Conservation (phyloP, 2,888 invertebrate species). For the Pyrrhosoma nymphula region DNA sequence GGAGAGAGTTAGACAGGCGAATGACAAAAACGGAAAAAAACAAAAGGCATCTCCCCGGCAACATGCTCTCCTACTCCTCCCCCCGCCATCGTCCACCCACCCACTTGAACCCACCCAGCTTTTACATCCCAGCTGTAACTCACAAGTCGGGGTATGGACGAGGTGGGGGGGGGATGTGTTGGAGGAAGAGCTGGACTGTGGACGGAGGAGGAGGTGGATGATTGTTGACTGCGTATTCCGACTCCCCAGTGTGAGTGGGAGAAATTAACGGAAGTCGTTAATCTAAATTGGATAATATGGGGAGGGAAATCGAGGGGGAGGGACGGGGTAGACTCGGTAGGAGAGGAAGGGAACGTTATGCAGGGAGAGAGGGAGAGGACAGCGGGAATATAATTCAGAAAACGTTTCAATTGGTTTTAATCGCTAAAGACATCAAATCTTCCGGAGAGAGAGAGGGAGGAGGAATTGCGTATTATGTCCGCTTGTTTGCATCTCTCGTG, state of each 20-base stretch:
- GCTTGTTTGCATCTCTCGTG: conserved; percentile 47
- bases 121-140: conserved; percentile 34
- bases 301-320: not conserved
- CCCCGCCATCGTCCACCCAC: not conserved
- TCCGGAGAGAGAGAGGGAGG: conserved; percentile 16
- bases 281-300: conserved; percentile 67
- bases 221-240: conserved; percentile 36
- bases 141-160: conserved; percentile 14
- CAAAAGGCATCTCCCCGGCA: conserved; percentile 31
- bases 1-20: not conserved
- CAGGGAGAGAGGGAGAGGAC: not conserved
- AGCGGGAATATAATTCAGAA: conserved; percentile 46
- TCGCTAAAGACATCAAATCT: conserved; percentile 65
- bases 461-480: conserved; percentile 64
- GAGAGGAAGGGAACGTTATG: not conserved
- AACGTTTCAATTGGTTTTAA: conserved; percentile 66
- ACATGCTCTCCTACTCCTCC: not conserved
- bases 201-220: conserved; percentile 2
- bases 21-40: conserved; percentile 24
- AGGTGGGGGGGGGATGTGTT: not conserved
- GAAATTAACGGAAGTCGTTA: conserved; percentile 67
- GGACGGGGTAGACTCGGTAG: not conserved
- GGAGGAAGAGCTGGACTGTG: not conserved
- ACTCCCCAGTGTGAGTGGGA: conserved; percentile 14
- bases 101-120: not conserved